These are phyloP conservation scores for Lepas anatifera DNA, from an alignment of 2,888 invertebrate genomes.

Conservation along the genomic window DNA sequence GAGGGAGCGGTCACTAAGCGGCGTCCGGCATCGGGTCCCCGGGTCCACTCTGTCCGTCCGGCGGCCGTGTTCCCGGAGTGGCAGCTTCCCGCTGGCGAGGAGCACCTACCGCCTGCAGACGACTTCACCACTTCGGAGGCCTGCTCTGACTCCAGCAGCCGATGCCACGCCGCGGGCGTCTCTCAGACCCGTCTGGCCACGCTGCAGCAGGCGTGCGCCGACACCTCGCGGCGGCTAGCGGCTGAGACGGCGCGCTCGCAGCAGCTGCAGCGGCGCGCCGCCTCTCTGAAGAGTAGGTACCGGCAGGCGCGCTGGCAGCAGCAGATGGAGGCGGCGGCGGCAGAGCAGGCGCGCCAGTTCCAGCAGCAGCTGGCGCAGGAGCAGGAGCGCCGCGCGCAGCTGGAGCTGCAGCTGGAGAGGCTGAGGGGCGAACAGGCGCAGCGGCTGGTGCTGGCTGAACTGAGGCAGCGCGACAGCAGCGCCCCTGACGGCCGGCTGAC, in stretches of 20 bases:
- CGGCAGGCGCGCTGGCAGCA: neutral
- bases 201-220: neutral
- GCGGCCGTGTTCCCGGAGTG: neutral
- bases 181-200: neutral
- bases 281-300: neutral
- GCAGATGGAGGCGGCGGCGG: neutral
- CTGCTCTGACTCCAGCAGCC: too few relatives aligned
- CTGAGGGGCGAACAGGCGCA: neutral
- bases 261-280: neutral
- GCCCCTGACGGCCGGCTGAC: neutral
- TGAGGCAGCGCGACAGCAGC: neutral
- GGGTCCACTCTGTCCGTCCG: too few relatives aligned
- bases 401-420: conserved; percentile 4
- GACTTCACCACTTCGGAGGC: neutral
- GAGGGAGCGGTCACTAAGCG: neutral
- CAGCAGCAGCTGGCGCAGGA: too few relatives aligned
- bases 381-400: neutral
- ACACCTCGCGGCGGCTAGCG: neutral
- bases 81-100: neutral
- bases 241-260: neutral
- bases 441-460: neutral
- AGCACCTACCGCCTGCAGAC: neutral
- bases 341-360: neutral
- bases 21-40: neutral
- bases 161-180: neutral